Evolutionary conservation across 2,797 vertebrate genomes (phyloP).

Genomic region (Loriculus beryllinus): DNA sequence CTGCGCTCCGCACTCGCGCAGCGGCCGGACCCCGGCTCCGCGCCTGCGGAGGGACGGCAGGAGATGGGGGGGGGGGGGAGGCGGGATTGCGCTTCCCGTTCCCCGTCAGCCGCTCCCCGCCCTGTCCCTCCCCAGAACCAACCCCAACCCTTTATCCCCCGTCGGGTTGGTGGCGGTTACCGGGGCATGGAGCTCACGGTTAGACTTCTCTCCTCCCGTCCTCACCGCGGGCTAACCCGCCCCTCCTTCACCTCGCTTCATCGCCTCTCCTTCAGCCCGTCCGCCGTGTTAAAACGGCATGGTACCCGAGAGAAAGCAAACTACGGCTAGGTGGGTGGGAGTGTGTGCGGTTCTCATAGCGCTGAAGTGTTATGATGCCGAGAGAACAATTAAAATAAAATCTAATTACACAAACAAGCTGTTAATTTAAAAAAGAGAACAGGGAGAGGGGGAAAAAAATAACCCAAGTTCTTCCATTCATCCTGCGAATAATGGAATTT

Average conservation of each 20-base stretch:
- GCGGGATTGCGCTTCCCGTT: not conserved
- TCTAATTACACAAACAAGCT: conserved; percentile 57
- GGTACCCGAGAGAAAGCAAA: not conserved
- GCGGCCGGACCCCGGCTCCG: not conserved
- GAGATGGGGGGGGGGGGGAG: rapidly evolving
- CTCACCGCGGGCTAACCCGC: not conserved
- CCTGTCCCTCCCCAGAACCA: not conserved
- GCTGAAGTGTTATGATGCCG: not conserved
- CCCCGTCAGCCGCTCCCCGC: not conserved
- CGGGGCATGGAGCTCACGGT: no score
- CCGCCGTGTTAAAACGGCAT: rapidly evolving
- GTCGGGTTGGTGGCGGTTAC: not conserved
- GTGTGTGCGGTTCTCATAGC: not conserved
- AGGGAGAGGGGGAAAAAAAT: not conserved
- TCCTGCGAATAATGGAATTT: conserved; percentile 85
- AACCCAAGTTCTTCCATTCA: conserved; percentile 77
- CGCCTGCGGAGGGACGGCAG: not conserved
- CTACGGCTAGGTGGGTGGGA: not conserved
- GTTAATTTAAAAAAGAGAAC: conserved; percentile 54
- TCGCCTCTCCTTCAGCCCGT: not conserved
- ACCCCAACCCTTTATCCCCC: not conserved
- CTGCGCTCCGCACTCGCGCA: conserved; percentile 77
- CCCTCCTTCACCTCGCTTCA: not conserved
- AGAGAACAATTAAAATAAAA: not conserved
- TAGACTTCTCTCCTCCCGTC: not conserved